These are phyloP conservation scores for Rhagonycha lutea DNA, from an alignment of 2,888 invertebrate species.

Conservation along the genomic window DNA sequence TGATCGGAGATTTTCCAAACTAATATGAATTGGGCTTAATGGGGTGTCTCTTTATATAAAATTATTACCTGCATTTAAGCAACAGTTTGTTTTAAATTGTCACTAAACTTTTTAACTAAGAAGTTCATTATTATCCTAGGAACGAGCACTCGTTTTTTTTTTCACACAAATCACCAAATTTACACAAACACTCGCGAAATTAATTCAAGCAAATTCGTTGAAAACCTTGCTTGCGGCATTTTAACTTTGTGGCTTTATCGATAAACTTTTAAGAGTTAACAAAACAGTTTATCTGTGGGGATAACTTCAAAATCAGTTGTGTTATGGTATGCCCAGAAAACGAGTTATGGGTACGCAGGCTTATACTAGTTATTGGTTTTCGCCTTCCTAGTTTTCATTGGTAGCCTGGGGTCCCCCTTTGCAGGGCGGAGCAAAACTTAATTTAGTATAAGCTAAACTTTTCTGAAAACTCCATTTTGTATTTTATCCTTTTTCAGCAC, in stretches of 20 bases:
- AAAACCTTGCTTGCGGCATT: not conserved
- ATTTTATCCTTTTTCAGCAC: slow-evolving; percentile 35
- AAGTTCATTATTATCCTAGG: slow-evolving; percentile 1
- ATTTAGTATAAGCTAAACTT: slow-evolving; percentile 32
- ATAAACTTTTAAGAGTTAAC: slow-evolving; percentile 37
- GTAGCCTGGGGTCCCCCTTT: slow-evolving; percentile 30
- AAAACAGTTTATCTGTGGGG: slow-evolving; percentile 42
- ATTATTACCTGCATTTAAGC: slow-evolving; percentile 18
- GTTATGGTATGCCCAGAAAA: slow-evolving; percentile 31
- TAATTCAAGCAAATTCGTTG: not conserved
- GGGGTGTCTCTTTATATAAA: not conserved
- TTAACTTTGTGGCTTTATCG: slow-evolving; percentile 30
- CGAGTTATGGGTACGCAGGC: slow-evolving; percentile 40
- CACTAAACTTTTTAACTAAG: not conserved
- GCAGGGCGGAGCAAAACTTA: slow-evolving; percentile 33
- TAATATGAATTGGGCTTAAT: not conserved
- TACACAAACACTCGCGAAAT: not conserved
- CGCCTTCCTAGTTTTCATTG: slow-evolving; percentile 36
- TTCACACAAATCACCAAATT: not conserved
- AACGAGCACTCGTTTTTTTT: not conserved
- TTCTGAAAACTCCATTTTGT: slow-evolving; percentile 40
- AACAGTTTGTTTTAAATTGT: slow-evolving; percentile 12
- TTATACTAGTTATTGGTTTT: slow-evolving; percentile 35
- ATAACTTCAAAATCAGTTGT: slow-evolving; percentile 40
- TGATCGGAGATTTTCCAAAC: not conserved